Evolutionary conservation across 2,113 vertebrate genomes (phyloP), one percentile per base, ranked within the genome.

Genomic region (Coreoperca whiteheadi): DNA sequence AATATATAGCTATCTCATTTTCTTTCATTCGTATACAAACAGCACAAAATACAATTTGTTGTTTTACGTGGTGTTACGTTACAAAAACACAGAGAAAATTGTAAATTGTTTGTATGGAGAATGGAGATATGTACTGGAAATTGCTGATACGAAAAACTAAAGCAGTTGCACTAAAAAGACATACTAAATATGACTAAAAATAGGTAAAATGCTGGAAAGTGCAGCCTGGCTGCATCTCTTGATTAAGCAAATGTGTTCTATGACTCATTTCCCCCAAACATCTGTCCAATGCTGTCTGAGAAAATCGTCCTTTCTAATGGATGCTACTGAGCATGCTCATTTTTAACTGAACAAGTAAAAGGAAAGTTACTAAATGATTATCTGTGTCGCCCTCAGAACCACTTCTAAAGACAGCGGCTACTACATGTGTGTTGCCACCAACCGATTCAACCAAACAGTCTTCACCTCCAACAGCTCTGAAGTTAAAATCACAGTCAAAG

Each of bases 351-450:
- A 70, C 21, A 30, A 56, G 12, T 41, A 34, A 74, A 4, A 43
- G 1, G 4, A 61, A 63, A 32, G 56, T 60, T 61, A 34, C 5
- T 25, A 56, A 68, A 65, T 37, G 14, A 61, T 68, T 30, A 41
- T 65, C 25, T 64, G 43, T 77, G 18, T 89, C 23, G 25, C 25
- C 68, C 43, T 56, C 70, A 94, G 94, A 69, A 54, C 74, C 23
- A 86, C 85, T 1, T 65, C 67, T 23, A 2, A 72, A n/a, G 83
- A 94, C 87, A 91, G 84, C 16, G 94, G 94, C 18, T 68, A 8
- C 16, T 95, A 95, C 77, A 61, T 1, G 30, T 95, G 95, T 67
- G 1, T 80, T 2, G 93, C 93, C 9, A 48, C 59, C 54, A 94
- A 95, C 60, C 0, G 14, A 14, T 83, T 84, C 59, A 92, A 91